These are phyloP conservation scores for Fratercula arctica DNA, from an alignment of 2,797 vertebrate genomes.

Conservation along the genomic window DNA sequence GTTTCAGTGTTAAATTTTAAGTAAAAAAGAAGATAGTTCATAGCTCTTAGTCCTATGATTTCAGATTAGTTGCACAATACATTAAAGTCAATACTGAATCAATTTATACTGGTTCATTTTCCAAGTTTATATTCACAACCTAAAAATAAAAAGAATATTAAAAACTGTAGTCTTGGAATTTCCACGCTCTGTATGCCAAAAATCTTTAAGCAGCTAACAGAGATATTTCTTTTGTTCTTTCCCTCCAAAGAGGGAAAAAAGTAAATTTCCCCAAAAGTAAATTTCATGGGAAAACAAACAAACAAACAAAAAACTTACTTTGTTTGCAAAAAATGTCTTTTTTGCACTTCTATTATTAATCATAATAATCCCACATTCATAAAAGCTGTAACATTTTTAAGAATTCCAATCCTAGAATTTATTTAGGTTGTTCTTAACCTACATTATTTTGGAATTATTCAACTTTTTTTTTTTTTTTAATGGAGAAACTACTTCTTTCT, in stretches of 20 bases:
- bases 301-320: background rate
- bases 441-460: background rate
- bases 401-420: background rate
- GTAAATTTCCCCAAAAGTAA: background rate
- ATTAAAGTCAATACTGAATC: background rate
- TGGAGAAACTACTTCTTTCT: background rate
- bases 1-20: background rate
- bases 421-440: background rate
- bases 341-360: background rate
- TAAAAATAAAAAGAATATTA: background rate
- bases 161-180: background rate
- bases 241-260: background rate
- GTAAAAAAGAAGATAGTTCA: background rate
- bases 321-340: background rate
- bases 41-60: background rate
- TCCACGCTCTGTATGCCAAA: background rate
- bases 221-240: background rate
- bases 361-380: background rate
- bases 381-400: background rate
- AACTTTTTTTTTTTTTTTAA: background rate
- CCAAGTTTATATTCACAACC: background rate
- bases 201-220: background rate
- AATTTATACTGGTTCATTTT: background rate
- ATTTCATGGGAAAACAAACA: background rate
- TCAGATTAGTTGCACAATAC: background rate